Evolutionary conservation across 2,888 invertebrate genomes (phyloP).

Genomic region (Eupithecia subfuscata): DNA sequence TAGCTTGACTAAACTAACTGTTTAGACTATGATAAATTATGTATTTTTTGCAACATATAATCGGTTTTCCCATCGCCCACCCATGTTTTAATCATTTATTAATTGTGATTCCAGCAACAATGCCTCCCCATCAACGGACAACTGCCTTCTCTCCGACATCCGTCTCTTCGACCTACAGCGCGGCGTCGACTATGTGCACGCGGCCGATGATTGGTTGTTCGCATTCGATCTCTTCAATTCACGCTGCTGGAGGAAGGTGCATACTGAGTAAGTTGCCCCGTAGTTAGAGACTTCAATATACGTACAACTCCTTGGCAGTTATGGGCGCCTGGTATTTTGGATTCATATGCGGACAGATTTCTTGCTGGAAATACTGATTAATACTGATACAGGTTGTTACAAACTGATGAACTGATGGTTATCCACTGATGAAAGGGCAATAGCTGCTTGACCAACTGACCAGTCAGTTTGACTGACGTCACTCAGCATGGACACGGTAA

Average conservation of each 20-base stretch:
- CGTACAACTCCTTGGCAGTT: neutral
- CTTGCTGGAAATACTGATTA: neutral
- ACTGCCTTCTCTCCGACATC: constrained; percentile 91
- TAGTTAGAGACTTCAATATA: neutral
- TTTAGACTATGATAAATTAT: too few relatives aligned
- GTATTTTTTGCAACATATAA: too few relatives aligned
- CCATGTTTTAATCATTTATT: neutral
- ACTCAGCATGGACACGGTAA: too few relatives aligned
- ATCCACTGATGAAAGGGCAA: too few relatives aligned
- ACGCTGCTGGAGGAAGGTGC: constrained; percentile 83
- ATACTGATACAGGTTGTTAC: neutral
- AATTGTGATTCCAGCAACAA: constrained; percentile 58
- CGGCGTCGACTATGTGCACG: constrained; percentile 88
- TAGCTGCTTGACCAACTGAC: too few relatives aligned
- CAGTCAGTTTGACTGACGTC: too few relatives aligned
- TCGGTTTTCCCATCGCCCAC: too few relatives aligned
- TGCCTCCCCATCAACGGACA: constrained; percentile 73
- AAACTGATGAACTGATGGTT: too few relatives aligned
- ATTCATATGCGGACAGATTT: neutral
- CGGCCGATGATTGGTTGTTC: constrained; percentile 87
- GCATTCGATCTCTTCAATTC: constrained; percentile 92
- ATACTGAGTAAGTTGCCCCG: constrained; percentile 67
- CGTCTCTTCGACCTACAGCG: constrained; percentile 89
- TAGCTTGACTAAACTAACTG: too few relatives aligned
- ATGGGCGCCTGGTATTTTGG: neutral